Percentiles rank a stretch among this genome's conserved stretches.
phyloP scores from a whole-genome alignment of 2,113 vertebrate species.

The Microtus montanus region DNA sequence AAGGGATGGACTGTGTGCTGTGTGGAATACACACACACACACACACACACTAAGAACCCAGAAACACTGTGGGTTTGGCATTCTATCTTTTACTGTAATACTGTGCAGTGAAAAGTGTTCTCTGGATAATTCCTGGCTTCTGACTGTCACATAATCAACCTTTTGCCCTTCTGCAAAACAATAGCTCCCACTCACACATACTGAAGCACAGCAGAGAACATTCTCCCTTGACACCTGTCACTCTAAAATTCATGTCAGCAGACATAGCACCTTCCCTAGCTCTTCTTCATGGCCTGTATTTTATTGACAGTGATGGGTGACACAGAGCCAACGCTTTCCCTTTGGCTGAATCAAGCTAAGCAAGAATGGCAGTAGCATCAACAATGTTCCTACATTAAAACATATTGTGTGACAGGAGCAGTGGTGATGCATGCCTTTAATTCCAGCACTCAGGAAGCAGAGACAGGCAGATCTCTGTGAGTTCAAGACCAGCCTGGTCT shows the following conservation, averaged over 20 bases:
- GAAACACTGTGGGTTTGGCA: not conserved
- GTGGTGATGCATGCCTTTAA: not conserved
- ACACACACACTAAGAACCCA: not conserved
- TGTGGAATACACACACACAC: not conserved
- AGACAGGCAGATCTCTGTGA: not conserved
- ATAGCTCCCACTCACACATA: not conserved
- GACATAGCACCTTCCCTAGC: not conserved
- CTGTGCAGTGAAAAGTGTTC: not conserved
- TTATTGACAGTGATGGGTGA: not conserved
- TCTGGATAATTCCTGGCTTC: conserved; percentile 1
- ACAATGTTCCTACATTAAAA: conserved; percentile 8
- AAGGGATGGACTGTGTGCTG: conserved; percentile 12
- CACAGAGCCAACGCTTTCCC: not conserved
- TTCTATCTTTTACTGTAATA: not conserved
- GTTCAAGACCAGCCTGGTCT: not conserved
- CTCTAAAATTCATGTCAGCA: not conserved
- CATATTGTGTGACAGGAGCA: not conserved
- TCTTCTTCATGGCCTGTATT: not conserved
- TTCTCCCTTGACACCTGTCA: not conserved
- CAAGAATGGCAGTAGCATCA: conserved; percentile 18
- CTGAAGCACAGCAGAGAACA: not conserved
- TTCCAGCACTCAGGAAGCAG: not conserved
- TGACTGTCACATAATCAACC: not conserved
- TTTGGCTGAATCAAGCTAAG: conserved; percentile 1
- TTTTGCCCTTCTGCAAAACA: not conserved